A percentile compares a stretch with the other conserved stretches of the same genome.
Conservation (phyloP, 2,888 invertebrate genomes). For the Polylopha cassiicola region DNA sequence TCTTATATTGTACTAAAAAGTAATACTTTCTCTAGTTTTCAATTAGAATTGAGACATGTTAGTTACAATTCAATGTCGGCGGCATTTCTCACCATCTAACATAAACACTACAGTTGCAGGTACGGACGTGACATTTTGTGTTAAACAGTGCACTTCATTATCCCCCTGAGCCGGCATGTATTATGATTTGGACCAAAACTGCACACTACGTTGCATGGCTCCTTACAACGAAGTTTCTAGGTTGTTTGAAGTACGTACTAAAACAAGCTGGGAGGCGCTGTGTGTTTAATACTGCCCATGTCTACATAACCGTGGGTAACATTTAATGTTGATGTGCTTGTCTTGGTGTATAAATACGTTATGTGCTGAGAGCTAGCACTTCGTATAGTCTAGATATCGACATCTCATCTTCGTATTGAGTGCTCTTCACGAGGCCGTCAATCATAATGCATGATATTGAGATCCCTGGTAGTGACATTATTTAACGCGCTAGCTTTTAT, state of each 20-base stretch:
- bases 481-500: too few relatives aligned
- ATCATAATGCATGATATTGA: slow-evolving; percentile 40
- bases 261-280: slow-evolving; percentile 26
- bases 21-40: too few relatives aligned
- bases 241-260: slow-evolving; percentile 19
- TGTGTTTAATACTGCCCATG: slow-evolving; percentile 25
- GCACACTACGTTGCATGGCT: slow-evolving; percentile 9
- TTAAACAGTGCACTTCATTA: slow-evolving; percentile 10
- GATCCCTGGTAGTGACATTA: slow-evolving; percentile 39
- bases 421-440: slow-evolving; percentile 48
- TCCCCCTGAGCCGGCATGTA: slow-evolving; percentile 10
- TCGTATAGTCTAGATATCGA: slow-evolving; percentile 10
- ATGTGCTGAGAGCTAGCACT: slow-evolving; percentile 20
- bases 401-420: slow-evolving; percentile 34
- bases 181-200: slow-evolving; percentile 15
- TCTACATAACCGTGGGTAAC: slow-evolving; percentile 23
- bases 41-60: too few relatives aligned
- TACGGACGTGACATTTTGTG: slow-evolving; percentile 14
- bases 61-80: slow-evolving; percentile 7
- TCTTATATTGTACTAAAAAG: too few relatives aligned
- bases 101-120: slow-evolving; percentile 4
- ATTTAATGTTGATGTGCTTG: slow-evolving; percentile 28
- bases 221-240: slow-evolving; percentile 11
- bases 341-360: slow-evolving; percentile 25
- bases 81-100: too few relatives aligned